phyloP scores from a whole-genome alignment of 2,888 invertebrate species.

The Ophraella communa region DNA sequence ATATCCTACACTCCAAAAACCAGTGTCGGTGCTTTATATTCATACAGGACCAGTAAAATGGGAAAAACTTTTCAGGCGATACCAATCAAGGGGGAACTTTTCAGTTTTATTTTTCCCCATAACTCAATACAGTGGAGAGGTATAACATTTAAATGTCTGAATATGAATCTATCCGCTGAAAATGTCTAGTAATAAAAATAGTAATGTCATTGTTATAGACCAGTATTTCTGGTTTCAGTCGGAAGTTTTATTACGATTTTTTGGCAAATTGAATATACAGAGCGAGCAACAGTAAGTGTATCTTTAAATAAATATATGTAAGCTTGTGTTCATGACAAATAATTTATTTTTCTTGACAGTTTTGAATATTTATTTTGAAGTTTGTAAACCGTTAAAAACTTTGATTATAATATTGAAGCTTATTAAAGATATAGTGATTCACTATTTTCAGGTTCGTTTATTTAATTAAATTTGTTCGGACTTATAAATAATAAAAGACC shows the following conservation, averaged over 20 bases:
- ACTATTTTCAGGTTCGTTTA: too few species aligned
- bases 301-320: too few species aligned
- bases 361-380: too few species aligned
- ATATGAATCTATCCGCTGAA: slow-evolving; percentile 50
- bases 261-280: too few species aligned
- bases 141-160: slow-evolving; percentile 49
- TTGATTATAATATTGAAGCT: too few species aligned
- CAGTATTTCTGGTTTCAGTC: not conserved
- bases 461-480: too few species aligned
- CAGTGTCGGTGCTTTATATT: slow-evolving; percentile 51
- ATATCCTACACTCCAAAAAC: slow-evolving; percentile 41
- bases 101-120: slow-evolving; percentile 53
- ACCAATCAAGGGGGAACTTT: slow-evolving; percentile 54
- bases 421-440: too few species aligned
- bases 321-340: too few species aligned
- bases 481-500: too few species aligned
- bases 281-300: too few species aligned
- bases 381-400: too few species aligned
- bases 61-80: slow-evolving; percentile 51
- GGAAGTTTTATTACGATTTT: not conserved
- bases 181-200: slow-evolving; percentile 51
- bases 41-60: slow-evolving; percentile 53
- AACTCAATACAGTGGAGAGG: slow-evolving; percentile 48
- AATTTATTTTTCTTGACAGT: too few species aligned
- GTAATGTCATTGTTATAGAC: slow-evolving; percentile 48